Base-by-base conservation (phyloP, 1,140 invertebrate genomes). In the Drosophila trapezifrons region DNA sequence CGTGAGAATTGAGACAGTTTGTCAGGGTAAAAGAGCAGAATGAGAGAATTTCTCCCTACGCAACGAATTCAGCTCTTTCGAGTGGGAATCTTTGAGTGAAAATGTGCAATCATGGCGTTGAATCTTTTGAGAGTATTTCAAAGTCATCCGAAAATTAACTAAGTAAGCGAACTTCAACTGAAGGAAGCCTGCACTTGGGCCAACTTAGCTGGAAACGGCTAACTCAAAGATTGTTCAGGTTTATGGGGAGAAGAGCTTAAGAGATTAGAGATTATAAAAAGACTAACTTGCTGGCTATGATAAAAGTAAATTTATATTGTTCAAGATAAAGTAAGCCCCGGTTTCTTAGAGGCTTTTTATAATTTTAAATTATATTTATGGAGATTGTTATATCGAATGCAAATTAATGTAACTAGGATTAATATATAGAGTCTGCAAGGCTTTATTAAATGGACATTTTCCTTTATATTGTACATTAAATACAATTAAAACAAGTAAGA, bases 71-170 rank as follows among this genome's bases (percentile, higher is more conserved):
- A 17, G 18, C 18, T 22, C 37, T 37, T 38, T 65, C 32, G 71
- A 76, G 71, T 76, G 60, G 12, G 20, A 55, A 38, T 46, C 20
- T 55, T 47, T 74, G 71, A 74, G 72, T 52, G 58, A 35, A 15
- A 27, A 22, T 13, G 1, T 9, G n/a, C 3, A 13, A 8, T 17
- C n/a, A n/a, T 18, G 27, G 9, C 6, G 17, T 17, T 12, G 9
- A 5, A 18, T 29, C 18, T 22, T 46, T 52, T 29, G 12, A 20
- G 32, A 40, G n/a, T 18, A 42, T 32, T 54, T 43, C 27, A 18
- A 27, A 32, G 47, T 27, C 10, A 22, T 4, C 18, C 25, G 13
- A 42, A 63, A 58, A 57, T 43, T n/a, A 43, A 37, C 20, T 18
- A 22, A 54, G 7, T n/a, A 51, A 60, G 15, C 17, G 13, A 13